These are phyloP conservation scores for Petrocephalus sullivani DNA, from an alignment of 2,797 vertebrate species.

Conservation along the genomic window DNA sequence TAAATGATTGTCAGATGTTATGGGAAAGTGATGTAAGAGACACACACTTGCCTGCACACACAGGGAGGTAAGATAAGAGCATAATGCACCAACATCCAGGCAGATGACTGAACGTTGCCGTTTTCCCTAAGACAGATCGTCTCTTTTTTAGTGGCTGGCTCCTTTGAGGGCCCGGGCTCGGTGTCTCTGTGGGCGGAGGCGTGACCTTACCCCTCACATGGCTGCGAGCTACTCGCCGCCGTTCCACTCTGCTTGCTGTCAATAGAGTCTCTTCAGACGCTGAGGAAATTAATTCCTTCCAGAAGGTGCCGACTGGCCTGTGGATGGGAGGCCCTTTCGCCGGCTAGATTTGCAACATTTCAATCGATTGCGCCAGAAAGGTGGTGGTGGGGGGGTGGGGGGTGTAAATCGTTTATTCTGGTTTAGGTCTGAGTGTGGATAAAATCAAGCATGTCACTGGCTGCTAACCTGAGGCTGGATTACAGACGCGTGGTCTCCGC, in stretches of 20 bases:
- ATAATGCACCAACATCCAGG: background rate
- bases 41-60: background rate
- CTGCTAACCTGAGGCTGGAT: constrained; percentile 51
- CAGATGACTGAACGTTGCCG: background rate
- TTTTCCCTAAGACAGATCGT: background rate
- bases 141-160: background rate
- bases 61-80: background rate
- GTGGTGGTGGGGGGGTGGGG: constrained; percentile 8
- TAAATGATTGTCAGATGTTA: background rate
- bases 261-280: background rate
- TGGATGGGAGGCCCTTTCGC: constrained; percentile 35
- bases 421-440: constrained; percentile 52
- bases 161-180: background rate
- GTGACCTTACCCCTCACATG: background rate
- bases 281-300: constrained; percentile 2
- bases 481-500: constrained; percentile 41
- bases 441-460: constrained; percentile 43
- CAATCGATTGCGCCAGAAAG: constrained; percentile 50
- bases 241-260: constrained; percentile 22
- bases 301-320: constrained; percentile 32
- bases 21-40: background rate
- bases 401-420: constrained; percentile 52
- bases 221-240: constrained; percentile 23
- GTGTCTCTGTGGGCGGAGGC: background rate
- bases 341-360: constrained; percentile 47